Percentiles rank a stretch among this genome's conserved stretches.
Evolutionary conservation across 2,888 invertebrate genomes (phyloP).

Genomic region (Hemicrepidius hirtus): DNA sequence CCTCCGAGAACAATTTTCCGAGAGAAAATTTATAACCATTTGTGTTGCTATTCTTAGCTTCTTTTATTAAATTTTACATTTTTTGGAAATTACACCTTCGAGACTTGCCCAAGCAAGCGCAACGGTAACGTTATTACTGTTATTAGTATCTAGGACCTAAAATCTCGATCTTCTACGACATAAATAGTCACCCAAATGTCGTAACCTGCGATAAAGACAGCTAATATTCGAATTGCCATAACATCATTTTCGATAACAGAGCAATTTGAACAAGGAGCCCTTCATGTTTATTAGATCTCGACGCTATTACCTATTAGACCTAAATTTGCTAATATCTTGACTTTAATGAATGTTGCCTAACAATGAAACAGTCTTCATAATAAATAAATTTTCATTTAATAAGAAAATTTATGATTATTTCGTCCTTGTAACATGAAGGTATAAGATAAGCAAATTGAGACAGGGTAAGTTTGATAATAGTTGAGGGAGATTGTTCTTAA

Average conservation of each 20-base stretch:
- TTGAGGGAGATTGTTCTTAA: not conserved
- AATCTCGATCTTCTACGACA: constrained; percentile 4
- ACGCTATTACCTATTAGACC: not conserved
- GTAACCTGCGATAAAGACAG: not conserved
- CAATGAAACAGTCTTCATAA: not conserved
- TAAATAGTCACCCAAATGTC: not conserved
- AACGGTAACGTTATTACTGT: not conserved
- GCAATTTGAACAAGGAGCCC: not conserved
- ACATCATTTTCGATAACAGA: no score
- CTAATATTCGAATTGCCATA: not conserved
- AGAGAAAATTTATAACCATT: not conserved
- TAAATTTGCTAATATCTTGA: constrained; percentile 9
- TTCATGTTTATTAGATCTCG: not conserved
- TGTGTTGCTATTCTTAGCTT: not conserved
- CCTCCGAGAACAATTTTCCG: no score
- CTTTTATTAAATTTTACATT: not conserved
- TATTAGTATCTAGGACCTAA: not conserved
- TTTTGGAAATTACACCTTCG: not conserved
- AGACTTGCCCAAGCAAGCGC: not conserved
- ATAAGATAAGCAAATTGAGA: not conserved
- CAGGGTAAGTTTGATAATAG: not conserved
- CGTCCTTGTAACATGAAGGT: not conserved
- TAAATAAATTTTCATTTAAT: not conserved
- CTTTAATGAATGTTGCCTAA: not conserved
- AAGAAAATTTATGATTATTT: not conserved